Evolutionary conservation across 2,797 vertebrate genomes (phyloP).

Genomic region (Vultur gryphus): DNA sequence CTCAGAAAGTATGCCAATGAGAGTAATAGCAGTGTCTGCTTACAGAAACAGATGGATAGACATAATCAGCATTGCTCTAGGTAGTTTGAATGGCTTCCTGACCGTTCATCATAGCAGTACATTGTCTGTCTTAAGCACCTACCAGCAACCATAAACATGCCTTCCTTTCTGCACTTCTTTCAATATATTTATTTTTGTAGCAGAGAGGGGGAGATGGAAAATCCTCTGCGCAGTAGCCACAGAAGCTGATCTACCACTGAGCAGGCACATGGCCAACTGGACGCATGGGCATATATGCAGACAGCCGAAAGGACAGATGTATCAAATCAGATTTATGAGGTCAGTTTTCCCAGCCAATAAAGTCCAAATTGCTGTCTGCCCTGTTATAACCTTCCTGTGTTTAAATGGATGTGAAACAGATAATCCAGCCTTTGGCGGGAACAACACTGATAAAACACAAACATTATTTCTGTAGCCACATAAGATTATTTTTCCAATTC

Average conservation of each 20-base stretch:
- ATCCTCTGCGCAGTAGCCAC: conserved; percentile 53
- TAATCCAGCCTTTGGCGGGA: conserved; percentile 64
- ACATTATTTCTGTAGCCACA: conserved; percentile 59
- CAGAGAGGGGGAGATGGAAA: conserved; percentile 21
- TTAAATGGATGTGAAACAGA: conserved; percentile 76
- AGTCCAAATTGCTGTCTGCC: conserved; percentile 76
- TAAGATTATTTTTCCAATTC: conserved; percentile 59
- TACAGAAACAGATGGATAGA: not conserved
- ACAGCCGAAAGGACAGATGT: conserved; percentile 73
- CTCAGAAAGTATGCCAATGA: not conserved
- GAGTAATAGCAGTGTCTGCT: not conserved
- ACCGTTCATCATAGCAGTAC: not conserved
- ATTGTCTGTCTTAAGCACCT: not conserved
- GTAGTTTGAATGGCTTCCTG: not conserved
- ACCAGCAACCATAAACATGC: not conserved
- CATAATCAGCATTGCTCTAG: not conserved
- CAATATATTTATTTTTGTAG: conserved; percentile 32
- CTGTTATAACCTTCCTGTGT: conserved; percentile 66
- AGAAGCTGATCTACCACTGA: conserved; percentile 50
- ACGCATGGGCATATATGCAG: conserved; percentile 60
- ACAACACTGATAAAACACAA: conserved; percentile 66
- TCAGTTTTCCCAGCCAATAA: conserved; percentile 74
- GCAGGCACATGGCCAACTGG: conserved; percentile 67
- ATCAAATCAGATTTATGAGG: conserved; percentile 78
- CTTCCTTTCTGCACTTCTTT: not conserved